Evolutionary conservation across 92 coral and sea anemone genomes (phyloP).

Genomic region (Zoanthus sansibaricus): DNA sequence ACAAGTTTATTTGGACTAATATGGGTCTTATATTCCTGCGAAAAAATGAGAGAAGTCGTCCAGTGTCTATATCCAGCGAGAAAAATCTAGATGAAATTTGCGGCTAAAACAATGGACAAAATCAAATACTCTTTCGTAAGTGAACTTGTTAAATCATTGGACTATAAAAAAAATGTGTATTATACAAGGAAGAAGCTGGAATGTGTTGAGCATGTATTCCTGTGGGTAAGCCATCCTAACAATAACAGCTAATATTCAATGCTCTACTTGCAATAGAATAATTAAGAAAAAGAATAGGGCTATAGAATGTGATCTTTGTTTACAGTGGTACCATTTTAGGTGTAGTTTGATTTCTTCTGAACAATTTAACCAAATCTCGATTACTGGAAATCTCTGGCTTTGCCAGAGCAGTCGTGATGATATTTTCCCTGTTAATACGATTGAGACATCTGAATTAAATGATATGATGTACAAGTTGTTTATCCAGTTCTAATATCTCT

Average conservation of each 20-base stretch:
- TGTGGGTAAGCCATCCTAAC: slow-evolving; percentile 10
- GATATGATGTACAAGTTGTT: slow-evolving; percentile 8
- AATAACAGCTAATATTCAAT: slow-evolving; percentile 14
- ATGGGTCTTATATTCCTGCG: slow-evolving; percentile 17
- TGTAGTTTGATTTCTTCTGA: too few relatives aligned
- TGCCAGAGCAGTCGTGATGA: too few relatives aligned
- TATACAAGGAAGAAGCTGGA: not conserved
- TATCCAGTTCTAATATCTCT: not conserved
- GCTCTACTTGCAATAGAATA: slow-evolving; percentile 27
- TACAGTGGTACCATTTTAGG: not conserved
- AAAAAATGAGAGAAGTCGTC: not conserved
- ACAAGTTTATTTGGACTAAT: slow-evolving; percentile 12
- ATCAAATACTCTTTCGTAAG: too few relatives aligned
- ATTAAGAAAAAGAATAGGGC: not conserved
- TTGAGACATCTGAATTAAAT: not conserved
- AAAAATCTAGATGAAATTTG: too few relatives aligned
- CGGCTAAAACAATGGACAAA: too few relatives aligned
- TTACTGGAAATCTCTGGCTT: too few relatives aligned
- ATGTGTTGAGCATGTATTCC: not conserved
- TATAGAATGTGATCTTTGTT: not conserved
- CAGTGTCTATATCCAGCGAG: not conserved
- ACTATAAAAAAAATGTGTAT: too few relatives aligned
- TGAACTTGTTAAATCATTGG: too few relatives aligned
- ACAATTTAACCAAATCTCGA: too few relatives aligned
- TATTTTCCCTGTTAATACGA: too few relatives aligned